These are phyloP conservation scores for Julus scanicus DNA, from an alignment of 2,888 invertebrate genomes.

Conservation along the genomic window DNA sequence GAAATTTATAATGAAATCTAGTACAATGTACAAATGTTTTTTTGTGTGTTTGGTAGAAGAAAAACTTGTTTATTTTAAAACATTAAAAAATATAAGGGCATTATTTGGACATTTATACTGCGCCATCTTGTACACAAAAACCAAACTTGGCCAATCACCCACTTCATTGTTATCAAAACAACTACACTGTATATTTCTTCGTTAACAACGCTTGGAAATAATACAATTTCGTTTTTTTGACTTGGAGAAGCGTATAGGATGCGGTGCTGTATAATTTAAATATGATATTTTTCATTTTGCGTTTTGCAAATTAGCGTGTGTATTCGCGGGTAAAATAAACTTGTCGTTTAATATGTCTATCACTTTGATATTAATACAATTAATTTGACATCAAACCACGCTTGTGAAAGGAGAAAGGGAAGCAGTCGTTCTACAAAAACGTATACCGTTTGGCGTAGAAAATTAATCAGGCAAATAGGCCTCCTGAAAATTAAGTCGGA, in stretches of 20 bases:
- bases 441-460: background rate
- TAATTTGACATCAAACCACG: slow-evolving; percentile 19
- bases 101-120: too few species aligned
- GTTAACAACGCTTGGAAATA: background rate
- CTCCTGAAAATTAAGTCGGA: slow-evolving; percentile 8
- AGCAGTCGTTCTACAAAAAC: background rate
- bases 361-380: slow-evolving; percentile 41
- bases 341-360: slow-evolving; percentile 40
- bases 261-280: background rate
- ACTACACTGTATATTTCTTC: background rate
- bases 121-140: too few species aligned
- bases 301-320: slow-evolving; percentile 30
- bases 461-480: slow-evolving; percentile 25
- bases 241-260: background rate
- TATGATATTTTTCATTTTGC: slow-evolving; percentile 32
- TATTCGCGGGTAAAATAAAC: background rate
- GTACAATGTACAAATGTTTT: too few species aligned
- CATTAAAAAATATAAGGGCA: too few species aligned
- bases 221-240: background rate
- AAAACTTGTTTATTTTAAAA: too few species aligned
- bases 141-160: too few species aligned
- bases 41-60: too few species aligned
- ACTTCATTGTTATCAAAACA: too few species aligned
- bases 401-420: background rate
- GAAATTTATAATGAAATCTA: too few species aligned